Evolutionary conservation across 2,113 vertebrate genomes (phyloP).

Genomic region (Megaceryle maxima): DNA sequence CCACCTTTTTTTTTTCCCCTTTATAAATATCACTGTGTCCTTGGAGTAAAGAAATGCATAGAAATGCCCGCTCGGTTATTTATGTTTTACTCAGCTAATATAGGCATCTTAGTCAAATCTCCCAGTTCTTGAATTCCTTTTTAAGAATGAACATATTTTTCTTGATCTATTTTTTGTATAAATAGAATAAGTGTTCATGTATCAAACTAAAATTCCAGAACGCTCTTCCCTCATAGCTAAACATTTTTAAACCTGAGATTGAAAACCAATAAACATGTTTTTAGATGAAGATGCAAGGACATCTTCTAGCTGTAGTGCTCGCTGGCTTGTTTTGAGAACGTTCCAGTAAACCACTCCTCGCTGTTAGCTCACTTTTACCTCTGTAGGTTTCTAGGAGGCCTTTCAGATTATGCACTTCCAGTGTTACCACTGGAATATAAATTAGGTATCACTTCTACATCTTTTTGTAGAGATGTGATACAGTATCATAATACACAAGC

Average conservation of each 20-base stretch:
- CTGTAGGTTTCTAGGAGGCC: background rate
- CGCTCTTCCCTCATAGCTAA: background rate
- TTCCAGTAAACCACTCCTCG: background rate
- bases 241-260: background rate
- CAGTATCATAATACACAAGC: background rate
- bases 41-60: background rate
- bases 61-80: background rate
- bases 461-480: background rate
- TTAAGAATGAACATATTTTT: background rate
- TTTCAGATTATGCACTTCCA: background rate
- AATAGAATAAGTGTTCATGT: background rate
- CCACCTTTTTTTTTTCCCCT: background rate
- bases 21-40: slow-evolving; percentile 17
- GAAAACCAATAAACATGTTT: background rate
- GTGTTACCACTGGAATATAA: background rate
- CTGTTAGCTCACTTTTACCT: background rate
- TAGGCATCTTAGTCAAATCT: background rate
- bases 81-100: background rate
- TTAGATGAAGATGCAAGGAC: background rate
- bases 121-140: background rate
- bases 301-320: background rate
- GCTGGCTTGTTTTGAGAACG: background rate
- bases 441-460: background rate
- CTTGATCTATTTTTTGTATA: background rate
- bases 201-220: background rate